Evolutionary conservation across 2,113 vertebrate genomes (phyloP), one percentile per base, ranked within the genome.

Genomic region (Rostratula benghalensis): DNA sequence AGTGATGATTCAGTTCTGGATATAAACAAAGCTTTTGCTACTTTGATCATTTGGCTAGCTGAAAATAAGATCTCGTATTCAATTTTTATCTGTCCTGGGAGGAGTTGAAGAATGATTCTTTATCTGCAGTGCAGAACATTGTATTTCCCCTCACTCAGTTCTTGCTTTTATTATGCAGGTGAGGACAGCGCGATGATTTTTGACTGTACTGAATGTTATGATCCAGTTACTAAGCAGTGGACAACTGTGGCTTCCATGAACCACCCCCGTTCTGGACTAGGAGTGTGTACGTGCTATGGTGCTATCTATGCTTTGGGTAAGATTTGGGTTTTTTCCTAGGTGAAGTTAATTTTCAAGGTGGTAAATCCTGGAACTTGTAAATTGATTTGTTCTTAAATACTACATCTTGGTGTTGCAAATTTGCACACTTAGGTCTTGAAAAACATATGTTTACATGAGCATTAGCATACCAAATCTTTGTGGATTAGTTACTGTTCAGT

Each of bases 151-250:
- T 68, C 11, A 93, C 10, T 96, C 31, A 37, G n/a, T 71, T 91
- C 31, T 78, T 92, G 94, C 45, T 94, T 53, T 88, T 92, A 56
- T 15, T 93, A 53, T 28, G 19, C 85, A 99, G 99, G 99, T 76
- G 99, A 99, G 95, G 99, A 99, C 85, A 98, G 99, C 92, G 99
- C 99, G 0, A 99, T 99, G 99, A 99, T 99, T 93, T 99, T 99
- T 96, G 99, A 99, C 97, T 99, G 99, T 96, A 98, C 99, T 2
- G 99, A 99, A 95, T 98, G 99, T 90, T 99, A 99, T 9, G 99
- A 99, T 97, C 99, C 99, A 23, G 98, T 99, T 88, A 99, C 98
- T 35, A 99, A 99, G 92, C 99, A 99, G 91, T 99, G 99, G 99
- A 98, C 99, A 6, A 98, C 99, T 10, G 99, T 99, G 78, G 98